Conservation (phyloP, 2,797 vertebrate species). For the Todus mexicanus region DNA sequence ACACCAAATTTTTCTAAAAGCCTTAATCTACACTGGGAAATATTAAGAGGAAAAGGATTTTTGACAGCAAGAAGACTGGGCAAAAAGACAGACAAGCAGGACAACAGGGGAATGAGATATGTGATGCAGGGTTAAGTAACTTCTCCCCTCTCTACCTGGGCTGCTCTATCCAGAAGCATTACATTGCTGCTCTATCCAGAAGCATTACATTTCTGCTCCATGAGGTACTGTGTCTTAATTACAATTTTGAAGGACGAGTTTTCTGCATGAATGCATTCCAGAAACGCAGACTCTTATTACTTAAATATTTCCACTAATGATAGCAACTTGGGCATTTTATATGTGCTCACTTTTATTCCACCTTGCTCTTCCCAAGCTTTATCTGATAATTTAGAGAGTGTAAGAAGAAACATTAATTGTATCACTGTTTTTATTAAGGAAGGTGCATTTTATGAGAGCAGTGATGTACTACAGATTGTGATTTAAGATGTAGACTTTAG, state of each 20-base stretch:
- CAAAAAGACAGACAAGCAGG: not conserved
- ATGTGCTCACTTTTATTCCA: conserved; percentile 15
- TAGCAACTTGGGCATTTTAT: conserved; percentile 25
- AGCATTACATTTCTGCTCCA: not conserved
- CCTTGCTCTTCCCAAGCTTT: conserved; percentile 8
- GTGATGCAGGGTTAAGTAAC: not conserved
- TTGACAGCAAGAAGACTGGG: not conserved
- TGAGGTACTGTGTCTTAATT: conserved; percentile 24
- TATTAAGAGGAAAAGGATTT: not conserved
- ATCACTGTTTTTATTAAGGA: conserved; percentile 40
- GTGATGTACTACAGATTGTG: conserved; percentile 13
- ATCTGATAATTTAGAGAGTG: conserved; percentile 26
- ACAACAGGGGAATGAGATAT: not conserved
- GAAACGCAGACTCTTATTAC: conserved; percentile 31
- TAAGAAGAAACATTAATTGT: not conserved
- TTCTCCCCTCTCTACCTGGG: not conserved
- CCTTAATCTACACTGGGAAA: not conserved
- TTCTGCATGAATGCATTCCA: conserved; percentile 48
- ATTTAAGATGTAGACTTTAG: conserved; percentile 44
- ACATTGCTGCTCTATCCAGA: not conserved
- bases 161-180: not conserved
- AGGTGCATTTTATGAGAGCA: not conserved
- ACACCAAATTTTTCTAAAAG: not conserved
- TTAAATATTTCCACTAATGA: conserved; percentile 48
- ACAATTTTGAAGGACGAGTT: conserved; percentile 39